Conservation (phyloP, 2,888 invertebrate genomes). For the Helicoverpa assulta region DNA sequence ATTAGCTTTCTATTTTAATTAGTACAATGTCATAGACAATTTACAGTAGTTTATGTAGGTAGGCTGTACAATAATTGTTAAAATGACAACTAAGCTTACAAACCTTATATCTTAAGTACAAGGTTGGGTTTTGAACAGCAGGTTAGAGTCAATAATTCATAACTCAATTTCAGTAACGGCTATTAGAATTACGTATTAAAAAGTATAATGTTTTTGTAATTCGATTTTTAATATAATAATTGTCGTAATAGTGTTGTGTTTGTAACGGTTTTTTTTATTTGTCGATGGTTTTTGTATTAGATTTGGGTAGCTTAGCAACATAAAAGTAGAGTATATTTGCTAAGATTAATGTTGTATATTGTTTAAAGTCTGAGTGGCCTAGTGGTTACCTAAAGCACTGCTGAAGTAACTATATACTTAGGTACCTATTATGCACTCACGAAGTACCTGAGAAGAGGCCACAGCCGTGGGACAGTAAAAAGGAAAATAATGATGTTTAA, state of each 20-base stretch:
- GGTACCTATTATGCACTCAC: too few relatives aligned
- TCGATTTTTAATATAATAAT: slow-evolving; percentile 36
- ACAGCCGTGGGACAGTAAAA: too few relatives aligned
- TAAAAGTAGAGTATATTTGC: not conserved
- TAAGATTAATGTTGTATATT: not conserved
- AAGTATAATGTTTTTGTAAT: slow-evolving; percentile 62
- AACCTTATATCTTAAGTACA: not conserved
- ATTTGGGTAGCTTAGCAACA: slow-evolving; percentile 10
- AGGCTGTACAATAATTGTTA: too few relatives aligned
- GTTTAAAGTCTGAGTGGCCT: too few relatives aligned
- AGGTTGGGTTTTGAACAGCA: not conserved
- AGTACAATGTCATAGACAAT: too few relatives aligned
- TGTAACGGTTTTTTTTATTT: slow-evolving; percentile 28
- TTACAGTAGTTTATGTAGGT: too few relatives aligned
- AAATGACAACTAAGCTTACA: too few relatives aligned
- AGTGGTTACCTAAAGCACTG: too few relatives aligned
- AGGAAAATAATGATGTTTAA: too few relatives aligned
- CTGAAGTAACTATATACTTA: too few relatives aligned
- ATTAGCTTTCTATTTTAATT: too few relatives aligned
- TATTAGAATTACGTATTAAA: slow-evolving; percentile 62
- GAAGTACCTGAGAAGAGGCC: too few relatives aligned
- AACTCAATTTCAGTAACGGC: slow-evolving; percentile 62
- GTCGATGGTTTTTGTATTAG: not conserved
- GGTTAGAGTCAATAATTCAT: slow-evolving; percentile 50
- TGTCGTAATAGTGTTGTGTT: slow-evolving; percentile 33